phyloP scores from a whole-genome alignment of 2,113 vertebrate genomes.

The Pituophis catenifer region DNA sequence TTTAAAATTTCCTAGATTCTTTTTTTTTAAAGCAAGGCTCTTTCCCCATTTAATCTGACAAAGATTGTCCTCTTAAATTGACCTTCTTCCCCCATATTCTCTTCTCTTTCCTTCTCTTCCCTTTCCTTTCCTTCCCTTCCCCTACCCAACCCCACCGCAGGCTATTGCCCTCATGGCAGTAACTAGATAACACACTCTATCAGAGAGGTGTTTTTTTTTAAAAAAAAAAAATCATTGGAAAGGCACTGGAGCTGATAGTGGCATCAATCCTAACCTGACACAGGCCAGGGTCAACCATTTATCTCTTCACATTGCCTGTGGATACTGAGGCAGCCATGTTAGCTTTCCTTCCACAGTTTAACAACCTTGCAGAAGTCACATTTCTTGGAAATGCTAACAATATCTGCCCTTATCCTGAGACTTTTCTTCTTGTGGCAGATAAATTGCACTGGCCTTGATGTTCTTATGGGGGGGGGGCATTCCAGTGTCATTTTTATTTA shows the following conservation, averaged over 20 bases:
- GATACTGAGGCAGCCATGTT: conserved; percentile 89
- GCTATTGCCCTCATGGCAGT: conserved; percentile 96
- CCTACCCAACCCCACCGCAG: conserved; percentile 79
- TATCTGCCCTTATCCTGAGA: conserved; percentile 56
- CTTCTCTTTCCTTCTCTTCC: not conserved
- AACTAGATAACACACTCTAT: conserved; percentile 99
- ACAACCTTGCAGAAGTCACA: conserved; percentile 87
- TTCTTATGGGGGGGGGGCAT: not conserved
- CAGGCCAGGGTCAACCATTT: conserved; percentile 95
- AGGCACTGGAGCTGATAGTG: conserved; percentile 96
- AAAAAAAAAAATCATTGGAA: conserved; percentile 93
- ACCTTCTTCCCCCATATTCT: conserved; percentile 79
- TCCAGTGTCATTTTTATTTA: not conserved
- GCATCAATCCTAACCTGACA: conserved; percentile 99
- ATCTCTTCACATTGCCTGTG: conserved; percentile 96
- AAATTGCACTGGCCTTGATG: not conserved
- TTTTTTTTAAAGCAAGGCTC: conserved; percentile 59
- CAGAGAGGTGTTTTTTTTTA: conserved; percentile 83
- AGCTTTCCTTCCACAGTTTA: conserved; percentile 82
- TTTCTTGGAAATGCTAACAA: conserved; percentile 71
- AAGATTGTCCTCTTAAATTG: conserved; percentile 94
- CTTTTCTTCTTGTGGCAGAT: not conserved
- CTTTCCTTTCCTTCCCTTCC: conserved; percentile 58
- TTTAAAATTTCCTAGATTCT: conserved; percentile 70
- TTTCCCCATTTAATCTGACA: conserved; percentile 95